A percentile compares a stretch with the other conserved stretches of the same genome.
Conservation (phyloP, 2,113 vertebrate genomes). For the Haemorhous mexicanus region DNA sequence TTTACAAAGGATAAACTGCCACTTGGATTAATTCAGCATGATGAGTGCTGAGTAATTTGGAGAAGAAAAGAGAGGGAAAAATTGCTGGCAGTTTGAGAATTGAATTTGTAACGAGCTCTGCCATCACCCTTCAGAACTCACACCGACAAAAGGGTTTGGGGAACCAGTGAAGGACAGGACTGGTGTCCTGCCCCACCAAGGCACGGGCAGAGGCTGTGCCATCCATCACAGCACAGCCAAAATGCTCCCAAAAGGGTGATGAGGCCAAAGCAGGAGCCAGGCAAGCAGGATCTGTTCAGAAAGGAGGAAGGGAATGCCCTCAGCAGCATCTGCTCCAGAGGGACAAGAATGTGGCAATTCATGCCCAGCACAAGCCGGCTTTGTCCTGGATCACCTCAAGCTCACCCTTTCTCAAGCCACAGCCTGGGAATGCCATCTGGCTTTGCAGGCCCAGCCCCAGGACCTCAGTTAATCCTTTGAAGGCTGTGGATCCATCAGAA, state of each 20-base stretch:
- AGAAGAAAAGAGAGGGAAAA: neutral
- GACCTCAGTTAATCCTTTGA: neutral
- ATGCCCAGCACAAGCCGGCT: neutral
- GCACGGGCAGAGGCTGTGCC: neutral
- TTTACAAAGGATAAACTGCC: slow-evolving; percentile 25
- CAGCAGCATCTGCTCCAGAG: neutral
- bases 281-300: accelerated
- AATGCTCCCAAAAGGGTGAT: accelerated
- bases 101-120: neutral
- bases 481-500: neutral
- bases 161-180: accelerated
- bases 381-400: neutral
- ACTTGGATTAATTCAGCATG: slow-evolving; percentile 6
- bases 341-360: neutral
- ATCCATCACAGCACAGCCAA: neutral
- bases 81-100: neutral
- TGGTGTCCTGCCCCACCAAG: neutral
- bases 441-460: neutral
- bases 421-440: neutral
- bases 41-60: neutral
- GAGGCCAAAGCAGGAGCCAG: neutral
- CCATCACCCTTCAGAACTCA: accelerated
- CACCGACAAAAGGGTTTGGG: accelerated
- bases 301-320: neutral
- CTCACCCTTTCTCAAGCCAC: neutral